Conservation (phyloP, 2,888 invertebrate genomes). For the Lagria hirta region DNA sequence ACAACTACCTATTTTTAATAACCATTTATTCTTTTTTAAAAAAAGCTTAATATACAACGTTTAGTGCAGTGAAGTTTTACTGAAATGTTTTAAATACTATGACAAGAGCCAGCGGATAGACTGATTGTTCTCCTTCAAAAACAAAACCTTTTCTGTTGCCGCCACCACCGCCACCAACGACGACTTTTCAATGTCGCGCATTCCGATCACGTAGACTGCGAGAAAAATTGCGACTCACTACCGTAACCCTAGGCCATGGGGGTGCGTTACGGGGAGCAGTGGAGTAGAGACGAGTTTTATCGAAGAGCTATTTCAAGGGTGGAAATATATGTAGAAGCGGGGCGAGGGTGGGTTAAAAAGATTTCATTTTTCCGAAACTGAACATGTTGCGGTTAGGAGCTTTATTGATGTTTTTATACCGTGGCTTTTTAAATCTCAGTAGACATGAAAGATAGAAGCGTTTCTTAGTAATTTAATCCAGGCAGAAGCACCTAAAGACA, state of each 20-base stretch:
- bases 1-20: no score
- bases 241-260: constrained; percentile 46
- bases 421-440: constrained; percentile 44
- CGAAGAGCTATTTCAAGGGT: constrained; percentile 52
- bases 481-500: no score
- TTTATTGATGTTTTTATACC: constrained; percentile 51
- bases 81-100: no score
- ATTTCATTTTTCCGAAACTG: constrained; percentile 54
- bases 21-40: no score
- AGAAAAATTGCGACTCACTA: constrained; percentile 56
- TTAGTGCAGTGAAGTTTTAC: no score
- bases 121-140: constrained; percentile 42
- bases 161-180: constrained; percentile 31
- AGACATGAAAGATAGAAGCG: no score
- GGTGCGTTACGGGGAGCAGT: constrained; percentile 27
- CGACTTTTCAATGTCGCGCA: constrained; percentile 32
- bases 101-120: no score
- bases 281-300: constrained; percentile 42
- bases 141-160: constrained; percentile 52
- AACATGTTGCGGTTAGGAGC: constrained; percentile 51
- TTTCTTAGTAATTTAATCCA: no score
- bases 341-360: constrained; percentile 51
- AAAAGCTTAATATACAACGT: no score
- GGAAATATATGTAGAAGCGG: constrained; percentile 44
- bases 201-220: constrained; percentile 55